Conservation (phyloP, 2,797 vertebrate species). For the Tokudaia tokunoshimensis region DNA sequence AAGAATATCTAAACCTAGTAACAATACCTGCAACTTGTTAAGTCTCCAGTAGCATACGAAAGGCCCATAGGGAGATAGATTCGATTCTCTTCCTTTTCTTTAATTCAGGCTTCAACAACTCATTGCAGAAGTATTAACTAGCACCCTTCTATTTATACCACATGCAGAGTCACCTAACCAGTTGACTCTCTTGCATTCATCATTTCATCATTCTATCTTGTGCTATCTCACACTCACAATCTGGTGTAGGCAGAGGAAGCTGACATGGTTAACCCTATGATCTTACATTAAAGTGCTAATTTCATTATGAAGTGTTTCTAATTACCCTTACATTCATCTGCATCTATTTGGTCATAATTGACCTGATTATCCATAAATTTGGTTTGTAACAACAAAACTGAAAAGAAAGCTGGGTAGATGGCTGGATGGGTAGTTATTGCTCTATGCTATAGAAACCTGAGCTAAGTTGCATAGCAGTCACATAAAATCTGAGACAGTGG, state of each 20-base stretch:
- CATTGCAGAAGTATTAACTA: background rate
- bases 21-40: background rate
- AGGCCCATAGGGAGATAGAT: rapidly evolving
- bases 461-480: background rate
- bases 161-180: background rate
- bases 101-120: constrained; percentile 2
- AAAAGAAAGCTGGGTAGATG: background rate
- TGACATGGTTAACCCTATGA: background rate
- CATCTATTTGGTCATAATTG: background rate
- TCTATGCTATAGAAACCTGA: background rate
- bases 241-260: background rate
- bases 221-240: background rate
- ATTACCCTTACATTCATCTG: background rate
- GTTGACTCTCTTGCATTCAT: background rate
- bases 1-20: background rate
- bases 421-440: too few relatives aligned
- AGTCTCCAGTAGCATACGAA: background rate
- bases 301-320: background rate
- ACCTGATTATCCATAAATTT: constrained; percentile 13
- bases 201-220: background rate
- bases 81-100: background rate
- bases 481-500: background rate
- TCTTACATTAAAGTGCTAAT: constrained; percentile 4
- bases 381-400: background rate
- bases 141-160: background rate